Base-by-base conservation (phyloP, 2,888 invertebrate species). In the Zonitis immaculata region DNA sequence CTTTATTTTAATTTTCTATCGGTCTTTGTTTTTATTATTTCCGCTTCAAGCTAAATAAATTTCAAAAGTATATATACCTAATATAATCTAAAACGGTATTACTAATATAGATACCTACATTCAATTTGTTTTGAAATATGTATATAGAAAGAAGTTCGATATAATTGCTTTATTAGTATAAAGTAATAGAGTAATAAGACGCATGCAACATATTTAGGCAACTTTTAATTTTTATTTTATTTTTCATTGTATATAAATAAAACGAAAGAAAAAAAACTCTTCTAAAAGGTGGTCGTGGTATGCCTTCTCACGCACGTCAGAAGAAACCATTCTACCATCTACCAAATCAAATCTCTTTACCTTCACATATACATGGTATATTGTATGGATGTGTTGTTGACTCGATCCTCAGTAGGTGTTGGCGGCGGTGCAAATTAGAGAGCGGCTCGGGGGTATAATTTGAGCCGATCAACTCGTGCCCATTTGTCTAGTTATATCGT, bases 401-500 rank as follows among this genome's bases (percentile, higher is more conserved):
- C 14, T 32, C 8, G 14, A 14, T 32, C 32, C 14, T 64, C 65
- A 63, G 66, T 67, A 69, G 69, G 72, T 70, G 71, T 71, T 63
- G 57, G 66, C 67, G 68, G 69, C 66, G 57, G 59, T 56, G 60
- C 59, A 75, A 72, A 76, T 76, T 76, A 76, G 69, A 75, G 73
- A 73, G 75, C 74, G 73, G 71, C 70, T 66, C 59, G 63, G 64
- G 68, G 71, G 65, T 66, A 67, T 73, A 75, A 75, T 74, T 74
- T 73, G 66, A 67, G 68, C 59, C 61, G 64, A 68, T 67, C 64
- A 68, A 68, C 72, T 70, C 71, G 68, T 69, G 71, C 73, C 72
- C 75, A 75, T 75, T 75, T 75, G 75, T 75, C 75, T 75, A 75
- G 74, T 75, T 75, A 75, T 74, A 71, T 73, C 74, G 73, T 75